Evolutionary conservation across 2,797 vertebrate genomes (phyloP).

Genomic region (Pseudomugil tenellus): DNA sequence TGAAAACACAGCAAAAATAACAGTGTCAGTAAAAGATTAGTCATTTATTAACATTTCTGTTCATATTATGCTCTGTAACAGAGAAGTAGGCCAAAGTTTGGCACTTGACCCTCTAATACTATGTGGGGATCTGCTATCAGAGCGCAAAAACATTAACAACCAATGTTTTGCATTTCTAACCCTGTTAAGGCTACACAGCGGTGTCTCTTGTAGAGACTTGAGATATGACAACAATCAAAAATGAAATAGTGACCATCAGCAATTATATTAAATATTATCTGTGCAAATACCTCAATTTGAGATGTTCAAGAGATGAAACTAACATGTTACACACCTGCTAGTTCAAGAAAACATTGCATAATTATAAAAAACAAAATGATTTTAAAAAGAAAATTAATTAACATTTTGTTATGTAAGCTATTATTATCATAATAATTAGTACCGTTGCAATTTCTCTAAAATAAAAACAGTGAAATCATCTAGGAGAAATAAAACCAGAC

Average conservation of each 20-base stretch:
- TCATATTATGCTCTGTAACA: constrained; percentile 41
- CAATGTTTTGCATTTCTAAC: constrained; percentile 31
- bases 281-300: constrained; percentile 79
- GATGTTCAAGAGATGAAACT: constrained; percentile 65
- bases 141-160: constrained; percentile 63
- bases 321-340: constrained; percentile 53
- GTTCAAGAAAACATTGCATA: constrained; percentile 47
- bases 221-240: constrained; percentile 57
- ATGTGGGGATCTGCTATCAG: constrained; percentile 35
- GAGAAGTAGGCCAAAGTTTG: constrained; percentile 63
- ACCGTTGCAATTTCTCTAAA: constrained; percentile 18
- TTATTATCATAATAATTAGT: constrained; percentile 19
- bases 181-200: constrained; percentile 64
- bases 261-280: constrained; percentile 68
- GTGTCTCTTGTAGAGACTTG: constrained; percentile 33
- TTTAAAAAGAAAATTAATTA: constrained; percentile 31
- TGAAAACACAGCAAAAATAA: background rate
- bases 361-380: constrained; percentile 38
- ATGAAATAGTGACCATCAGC: constrained; percentile 46
- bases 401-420: constrained; percentile 26
- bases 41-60: constrained; percentile 59
- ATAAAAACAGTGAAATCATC: constrained; percentile 15
- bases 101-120: constrained; percentile 65
- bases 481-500: constrained; percentile 9
- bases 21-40: constrained; percentile 64